phyloP scores from a whole-genome alignment of 2,113 vertebrate genomes.

The Colinus virginianus region DNA sequence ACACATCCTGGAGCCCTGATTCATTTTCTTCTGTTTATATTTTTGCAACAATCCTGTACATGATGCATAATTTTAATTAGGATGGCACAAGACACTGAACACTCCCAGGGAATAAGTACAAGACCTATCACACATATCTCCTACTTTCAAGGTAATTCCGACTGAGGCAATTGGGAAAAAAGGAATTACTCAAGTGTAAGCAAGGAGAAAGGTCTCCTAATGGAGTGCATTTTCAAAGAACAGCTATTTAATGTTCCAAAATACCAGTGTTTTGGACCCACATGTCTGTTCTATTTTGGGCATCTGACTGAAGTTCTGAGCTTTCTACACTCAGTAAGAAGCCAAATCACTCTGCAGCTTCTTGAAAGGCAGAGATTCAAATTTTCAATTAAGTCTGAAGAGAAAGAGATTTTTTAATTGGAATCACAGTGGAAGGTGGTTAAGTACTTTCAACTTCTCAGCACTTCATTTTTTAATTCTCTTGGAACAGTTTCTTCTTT shows the following conservation, averaged over 20 bases:
- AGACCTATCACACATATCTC: neutral
- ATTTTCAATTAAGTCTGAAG: constrained; percentile 32
- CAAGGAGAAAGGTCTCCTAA: neutral
- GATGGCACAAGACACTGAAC: neutral
- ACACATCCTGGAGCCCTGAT: neutral
- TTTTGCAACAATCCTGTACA: neutral
- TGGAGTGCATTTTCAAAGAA: neutral
- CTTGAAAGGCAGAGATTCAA: constrained; percentile 32
- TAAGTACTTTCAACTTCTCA: neutral
- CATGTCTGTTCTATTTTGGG: neutral
- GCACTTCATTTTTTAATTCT: neutral
- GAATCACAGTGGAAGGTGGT: neutral
- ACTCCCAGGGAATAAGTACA: neutral
- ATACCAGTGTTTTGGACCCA: neutral
- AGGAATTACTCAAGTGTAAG: neutral
- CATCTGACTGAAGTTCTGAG: neutral
- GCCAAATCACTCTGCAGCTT: neutral
- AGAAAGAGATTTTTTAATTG: neutral
- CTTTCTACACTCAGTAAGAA: constrained; percentile 1
- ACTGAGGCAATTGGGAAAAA: neutral
- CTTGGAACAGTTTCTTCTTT: neutral
- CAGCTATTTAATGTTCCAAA: neutral
- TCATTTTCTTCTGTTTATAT: neutral
- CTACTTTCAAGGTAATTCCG: neutral
- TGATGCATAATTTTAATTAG: neutral